Evolutionary conservation across 2,888 invertebrate species (phyloP).

Genomic region (Creontiades dilutus): DNA sequence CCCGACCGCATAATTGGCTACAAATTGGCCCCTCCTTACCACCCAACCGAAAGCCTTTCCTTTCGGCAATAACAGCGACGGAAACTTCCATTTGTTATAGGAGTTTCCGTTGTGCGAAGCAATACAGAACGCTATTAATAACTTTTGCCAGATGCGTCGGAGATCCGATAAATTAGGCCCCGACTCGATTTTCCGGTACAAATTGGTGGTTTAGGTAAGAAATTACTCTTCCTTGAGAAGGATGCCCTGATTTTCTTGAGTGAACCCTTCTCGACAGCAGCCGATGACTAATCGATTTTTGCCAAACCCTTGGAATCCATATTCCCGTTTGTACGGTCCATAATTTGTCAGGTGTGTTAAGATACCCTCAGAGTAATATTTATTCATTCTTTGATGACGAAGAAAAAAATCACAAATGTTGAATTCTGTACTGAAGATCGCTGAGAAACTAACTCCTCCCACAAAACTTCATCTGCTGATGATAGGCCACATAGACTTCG

Average conservation of each 20-base stretch:
- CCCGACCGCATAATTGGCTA: constrained; percentile 57
- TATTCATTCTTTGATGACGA: no score
- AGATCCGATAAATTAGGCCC: constrained; percentile 59
- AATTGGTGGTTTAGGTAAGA: constrained; percentile 65
- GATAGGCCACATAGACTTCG: no score
- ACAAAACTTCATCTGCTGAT: no score
- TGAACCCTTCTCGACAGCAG: no score
- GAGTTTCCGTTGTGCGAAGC: constrained; percentile 56
- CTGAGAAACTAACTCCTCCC: no score
- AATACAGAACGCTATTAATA: constrained; percentile 66
- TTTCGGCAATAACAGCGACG: constrained; percentile 20
- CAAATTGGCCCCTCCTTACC: constrained; percentile 53
- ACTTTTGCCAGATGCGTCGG: constrained; percentile 66
- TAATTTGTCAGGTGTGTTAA: no score
- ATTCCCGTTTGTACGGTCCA: no score
- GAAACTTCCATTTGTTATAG: constrained; percentile 68
- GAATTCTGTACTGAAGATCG: no score
- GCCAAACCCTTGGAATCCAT: no score
- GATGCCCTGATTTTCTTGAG: not conserved
- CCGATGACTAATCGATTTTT: no score
- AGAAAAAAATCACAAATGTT: no score
- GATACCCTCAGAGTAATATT: not conserved
- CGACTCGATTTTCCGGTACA: constrained; percentile 55
- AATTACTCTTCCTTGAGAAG: constrained; percentile 52
- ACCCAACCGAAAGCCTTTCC: not conserved